Percentiles rank a stretch among this genome's conserved stretches.
phyloP scores from a whole-genome alignment of 1,140 invertebrate species.

The Drosophila pectinifera region DNA sequence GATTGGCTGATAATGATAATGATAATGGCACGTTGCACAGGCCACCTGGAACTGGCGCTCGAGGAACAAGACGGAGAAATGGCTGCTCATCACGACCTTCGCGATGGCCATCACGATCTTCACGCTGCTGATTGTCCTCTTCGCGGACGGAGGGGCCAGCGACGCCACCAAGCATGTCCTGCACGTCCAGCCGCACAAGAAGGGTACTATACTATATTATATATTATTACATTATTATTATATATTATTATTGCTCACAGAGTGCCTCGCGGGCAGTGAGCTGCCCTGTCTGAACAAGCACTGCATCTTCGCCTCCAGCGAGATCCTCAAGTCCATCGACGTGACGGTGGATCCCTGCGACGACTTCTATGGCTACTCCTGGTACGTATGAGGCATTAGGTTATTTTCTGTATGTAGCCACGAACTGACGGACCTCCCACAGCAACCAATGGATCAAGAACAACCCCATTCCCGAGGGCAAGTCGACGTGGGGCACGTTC shows the following conservation, averaged over 20 bases:
- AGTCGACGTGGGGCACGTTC: conserved; percentile 98
- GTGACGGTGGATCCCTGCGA: conserved; percentile 93
- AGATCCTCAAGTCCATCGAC: conserved; percentile 94
- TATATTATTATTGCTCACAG: conserved; percentile 3
- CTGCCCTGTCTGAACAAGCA: conserved; percentile 91
- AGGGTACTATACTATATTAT: conserved; percentile 46
- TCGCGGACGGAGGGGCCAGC: conserved; percentile 47
- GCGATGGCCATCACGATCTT: conserved; percentile 76
- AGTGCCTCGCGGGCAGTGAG: conserved; percentile 52
- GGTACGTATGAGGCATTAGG: too few relatives aligned
- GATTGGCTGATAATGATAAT: conserved; percentile 30
- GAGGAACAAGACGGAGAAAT: conserved; percentile 86
- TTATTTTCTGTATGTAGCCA: too few relatives aligned
- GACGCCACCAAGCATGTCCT: conserved; percentile 75
- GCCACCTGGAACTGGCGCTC: conserved; percentile 86
- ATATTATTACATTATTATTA: not conserved
- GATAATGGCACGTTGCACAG: conserved; percentile 47
- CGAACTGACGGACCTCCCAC: too few relatives aligned
- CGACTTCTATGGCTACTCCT: conserved; percentile 97
- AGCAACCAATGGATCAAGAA: conserved; percentile 94
- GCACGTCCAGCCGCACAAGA: conserved; percentile 72
- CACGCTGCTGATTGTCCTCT: conserved; percentile 84
- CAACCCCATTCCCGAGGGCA: conserved; percentile 96
- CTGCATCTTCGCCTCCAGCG: conserved; percentile 94
- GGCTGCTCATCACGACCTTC: conserved; percentile 84